Evolutionary conservation across 2,113 vertebrate species (phyloP).

Genomic region (Callaeas wilsoni): DNA sequence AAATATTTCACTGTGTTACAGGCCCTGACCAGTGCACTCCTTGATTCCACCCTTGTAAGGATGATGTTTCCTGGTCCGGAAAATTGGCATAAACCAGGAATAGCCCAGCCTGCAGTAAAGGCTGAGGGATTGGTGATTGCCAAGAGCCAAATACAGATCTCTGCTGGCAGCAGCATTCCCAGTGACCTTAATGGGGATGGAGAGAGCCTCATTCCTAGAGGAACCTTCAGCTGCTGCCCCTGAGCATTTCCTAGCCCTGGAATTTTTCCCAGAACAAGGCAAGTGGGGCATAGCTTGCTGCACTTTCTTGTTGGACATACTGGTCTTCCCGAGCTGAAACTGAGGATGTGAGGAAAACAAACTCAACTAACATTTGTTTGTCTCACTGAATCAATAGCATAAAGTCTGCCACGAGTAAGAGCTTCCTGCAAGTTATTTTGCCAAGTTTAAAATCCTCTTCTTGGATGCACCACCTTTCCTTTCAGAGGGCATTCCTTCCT

Average conservation of each 20-base stretch:
- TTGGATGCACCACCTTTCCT: neutral
- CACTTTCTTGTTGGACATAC: neutral
- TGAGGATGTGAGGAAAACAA: neutral
- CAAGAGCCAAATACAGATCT: neutral
- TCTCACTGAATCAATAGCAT: neutral
- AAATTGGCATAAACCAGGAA: neutral
- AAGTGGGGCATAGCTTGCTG: neutral
- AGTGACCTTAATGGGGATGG: neutral
- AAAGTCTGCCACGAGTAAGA: neutral
- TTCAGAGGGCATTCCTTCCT: conserved; percentile 11
- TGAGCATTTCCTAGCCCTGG: neutral
- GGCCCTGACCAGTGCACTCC: neutral
- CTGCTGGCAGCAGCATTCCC: neutral
- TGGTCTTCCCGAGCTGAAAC: neutral
- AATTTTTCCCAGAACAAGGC: neutral
- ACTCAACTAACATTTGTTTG: neutral
- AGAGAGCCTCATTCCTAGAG: neutral
- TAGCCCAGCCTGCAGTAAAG: neutral
- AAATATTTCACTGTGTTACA: neutral
- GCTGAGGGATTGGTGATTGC: neutral
- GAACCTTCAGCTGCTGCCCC: neutral
- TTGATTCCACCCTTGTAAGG: neutral
- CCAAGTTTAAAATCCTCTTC: neutral
- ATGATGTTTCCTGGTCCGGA: neutral
- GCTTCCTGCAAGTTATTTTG: neutral